A percentile compares a stretch with the other conserved stretches of the same genome.
These are phyloP conservation scores for Ophioderma brevispina DNA, from an alignment of 35 echinoderm and acorn worm genomes.

Conservation along the genomic window DNA sequence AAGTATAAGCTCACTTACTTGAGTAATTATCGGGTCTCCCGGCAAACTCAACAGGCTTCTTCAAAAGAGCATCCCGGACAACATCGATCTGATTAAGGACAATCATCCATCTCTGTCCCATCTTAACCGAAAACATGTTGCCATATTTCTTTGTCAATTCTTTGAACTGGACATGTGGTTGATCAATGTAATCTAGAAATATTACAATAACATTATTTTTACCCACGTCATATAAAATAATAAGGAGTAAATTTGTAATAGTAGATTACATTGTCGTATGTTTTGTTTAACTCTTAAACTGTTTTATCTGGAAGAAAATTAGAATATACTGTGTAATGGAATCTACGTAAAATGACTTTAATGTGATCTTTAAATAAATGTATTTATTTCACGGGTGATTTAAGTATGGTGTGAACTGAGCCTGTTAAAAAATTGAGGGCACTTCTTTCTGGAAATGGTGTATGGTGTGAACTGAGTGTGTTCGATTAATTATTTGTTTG, in stretches of 20 bases:
- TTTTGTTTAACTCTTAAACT: background rate
- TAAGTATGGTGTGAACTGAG: too few species aligned
- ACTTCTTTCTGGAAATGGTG: too few species aligned
- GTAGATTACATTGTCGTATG: background rate
- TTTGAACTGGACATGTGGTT: constrained; percentile 12
- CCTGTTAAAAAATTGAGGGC: too few species aligned
- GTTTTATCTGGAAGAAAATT: background rate
- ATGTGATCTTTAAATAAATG: too few species aligned
- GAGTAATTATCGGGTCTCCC: constrained; percentile 61
- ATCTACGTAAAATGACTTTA: too few species aligned
- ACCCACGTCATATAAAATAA: background rate
- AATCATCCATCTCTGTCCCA: constrained; percentile 66
- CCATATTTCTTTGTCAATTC: constrained; percentile 64
- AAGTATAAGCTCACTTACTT: constrained; percentile 11
- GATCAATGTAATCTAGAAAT: background rate
- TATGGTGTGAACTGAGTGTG: too few species aligned
- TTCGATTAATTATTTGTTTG: too few species aligned
- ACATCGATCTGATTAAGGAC: constrained; percentile 61
- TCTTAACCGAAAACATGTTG: constrained; percentile 67
- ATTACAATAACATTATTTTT: background rate
- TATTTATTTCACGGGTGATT: too few species aligned
- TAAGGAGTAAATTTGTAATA: background rate
- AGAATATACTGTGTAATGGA: too few species aligned
- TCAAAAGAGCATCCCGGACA: constrained; percentile 73
- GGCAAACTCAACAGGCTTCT: constrained; percentile 50